Percentiles rank a stretch among this genome's conserved stretches.
Conservation (phyloP, 2,113 vertebrate species). For the Cyphomyrus plagiostoma region DNA sequence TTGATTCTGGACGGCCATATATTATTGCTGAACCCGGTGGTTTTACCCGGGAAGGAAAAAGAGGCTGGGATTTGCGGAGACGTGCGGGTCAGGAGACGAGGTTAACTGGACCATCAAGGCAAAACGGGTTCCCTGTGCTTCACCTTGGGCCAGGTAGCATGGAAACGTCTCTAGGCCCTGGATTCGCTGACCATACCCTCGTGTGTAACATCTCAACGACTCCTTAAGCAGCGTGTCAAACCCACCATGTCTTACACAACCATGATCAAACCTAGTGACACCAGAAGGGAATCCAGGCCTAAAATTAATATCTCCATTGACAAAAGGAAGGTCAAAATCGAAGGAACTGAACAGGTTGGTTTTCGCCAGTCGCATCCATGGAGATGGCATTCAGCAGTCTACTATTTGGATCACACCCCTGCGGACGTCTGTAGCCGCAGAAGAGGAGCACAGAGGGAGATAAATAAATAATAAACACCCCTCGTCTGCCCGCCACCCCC, state of each 20-base stretch:
- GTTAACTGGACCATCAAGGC: constrained; percentile 15
- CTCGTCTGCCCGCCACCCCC: neutral
- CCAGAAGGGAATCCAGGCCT: neutral
- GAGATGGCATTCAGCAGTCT: neutral
- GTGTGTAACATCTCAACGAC: neutral
- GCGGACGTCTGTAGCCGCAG: constrained; percentile 27
- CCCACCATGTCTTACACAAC: neutral
- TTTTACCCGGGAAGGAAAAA: neutral
- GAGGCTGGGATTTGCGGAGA: constrained; percentile 18
- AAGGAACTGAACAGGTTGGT: neutral
- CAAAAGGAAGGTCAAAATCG: neutral
- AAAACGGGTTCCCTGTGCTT: neutral
- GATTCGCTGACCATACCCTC: neutral
- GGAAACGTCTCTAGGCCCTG: neutral
- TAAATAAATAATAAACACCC: constrained; percentile 16
- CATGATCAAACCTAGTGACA: neutral
- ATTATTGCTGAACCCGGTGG: constrained; percentile 16
- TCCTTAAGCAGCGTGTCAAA: neutral
- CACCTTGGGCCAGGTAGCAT: neutral
- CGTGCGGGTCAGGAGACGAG: constrained; percentile 17
- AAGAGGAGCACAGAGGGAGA: neutral
- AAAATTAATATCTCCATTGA: neutral
- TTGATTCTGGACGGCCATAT: constrained; percentile 31
- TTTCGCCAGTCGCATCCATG: neutral
- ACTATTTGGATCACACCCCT: neutral